Conservation (phyloP, 2,797 vertebrate species). For the Parotocinclus haroldoi region DNA sequence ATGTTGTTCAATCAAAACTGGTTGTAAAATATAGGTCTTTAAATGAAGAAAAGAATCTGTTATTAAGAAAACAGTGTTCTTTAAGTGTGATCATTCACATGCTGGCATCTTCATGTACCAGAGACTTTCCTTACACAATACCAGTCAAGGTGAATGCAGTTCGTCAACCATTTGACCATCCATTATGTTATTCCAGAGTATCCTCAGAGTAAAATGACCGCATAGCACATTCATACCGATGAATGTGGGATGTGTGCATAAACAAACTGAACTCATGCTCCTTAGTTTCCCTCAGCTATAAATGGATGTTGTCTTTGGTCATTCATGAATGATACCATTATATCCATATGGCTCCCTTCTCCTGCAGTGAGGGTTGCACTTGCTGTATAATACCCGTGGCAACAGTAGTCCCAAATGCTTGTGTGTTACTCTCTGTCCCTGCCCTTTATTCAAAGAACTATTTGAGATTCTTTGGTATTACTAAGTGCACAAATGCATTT, state of each 20-base stretch:
- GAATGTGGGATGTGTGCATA: not conserved
- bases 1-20: not conserved
- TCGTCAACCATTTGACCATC: slow-evolving; percentile 7
- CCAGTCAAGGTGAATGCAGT: slow-evolving; percentile 3
- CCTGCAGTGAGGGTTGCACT: slow-evolving; percentile 37
- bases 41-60: not conserved
- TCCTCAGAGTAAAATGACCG: not conserved
- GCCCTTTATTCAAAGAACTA: slow-evolving; percentile 41
- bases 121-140: not conserved
- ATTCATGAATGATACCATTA: slow-evolving; percentile 15
- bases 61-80: not conserved
- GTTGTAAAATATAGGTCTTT: not conserved
- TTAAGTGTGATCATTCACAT: slow-evolving; percentile 1
- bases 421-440: slow-evolving; percentile 19
- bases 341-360: slow-evolving; percentile 32
- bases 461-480: slow-evolving; percentile 46
- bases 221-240: not conserved
- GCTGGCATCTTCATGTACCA: slow-evolving; percentile 1
- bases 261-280: slow-evolving; percentile 4
- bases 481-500: slow-evolving; percentile 28
- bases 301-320: not conserved
- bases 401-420: slow-evolving; percentile 25
- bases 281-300: not conserved
- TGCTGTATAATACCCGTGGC: slow-evolving; percentile 20
- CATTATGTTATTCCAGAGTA: not conserved